These are phyloP conservation scores for Ptychoptera albimana DNA, from an alignment of 2,888 invertebrate species.

Conservation along the genomic window DNA sequence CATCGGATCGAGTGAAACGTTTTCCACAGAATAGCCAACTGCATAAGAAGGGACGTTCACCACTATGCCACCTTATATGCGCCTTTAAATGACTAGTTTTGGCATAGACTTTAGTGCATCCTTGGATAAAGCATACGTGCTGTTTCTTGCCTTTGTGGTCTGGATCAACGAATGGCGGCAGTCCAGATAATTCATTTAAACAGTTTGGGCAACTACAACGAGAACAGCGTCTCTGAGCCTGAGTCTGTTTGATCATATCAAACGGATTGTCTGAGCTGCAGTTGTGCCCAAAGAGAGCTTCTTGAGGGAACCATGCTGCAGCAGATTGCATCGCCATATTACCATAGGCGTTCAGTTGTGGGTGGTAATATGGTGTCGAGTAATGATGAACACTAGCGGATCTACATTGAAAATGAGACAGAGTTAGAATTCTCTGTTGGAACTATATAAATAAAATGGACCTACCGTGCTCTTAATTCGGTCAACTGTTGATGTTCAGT, in stretches of 20 bases:
- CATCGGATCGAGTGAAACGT: conserved; percentile 81
- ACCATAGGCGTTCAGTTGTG: too few species aligned
- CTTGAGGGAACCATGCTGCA: conserved; percentile 26
- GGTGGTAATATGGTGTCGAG: too few species aligned
- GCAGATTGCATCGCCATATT: conserved; percentile 25
- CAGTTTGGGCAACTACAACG: conserved; percentile 72
- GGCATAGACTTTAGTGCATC: conserved; percentile 77
- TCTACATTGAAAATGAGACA: too few species aligned
- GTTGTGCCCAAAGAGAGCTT: conserved; percentile 22
- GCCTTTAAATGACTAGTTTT: conserved; percentile 91
- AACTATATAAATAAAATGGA: too few species aligned
- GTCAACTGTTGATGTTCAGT: not conserved
- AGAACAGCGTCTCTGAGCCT: conserved; percentile 51
- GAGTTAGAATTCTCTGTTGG: too few species aligned
- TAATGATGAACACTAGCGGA: too few species aligned
- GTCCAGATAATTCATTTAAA: conserved; percentile 60
- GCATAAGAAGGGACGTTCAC: conserved; percentile 81
- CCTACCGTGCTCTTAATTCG: too few species aligned
- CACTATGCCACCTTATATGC: conserved; percentile 84
- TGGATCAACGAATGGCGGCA: conserved; percentile 52
- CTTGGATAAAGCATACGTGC: conserved; percentile 75
- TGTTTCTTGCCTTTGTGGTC: conserved; percentile 62
- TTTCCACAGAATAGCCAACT: conserved; percentile 82
- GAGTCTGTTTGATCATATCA: conserved; percentile 29
- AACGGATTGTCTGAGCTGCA: conserved; percentile 21